Evolutionary conservation across 2,113 vertebrate species (phyloP).

Genomic region (Thermophis baileyi): DNA sequence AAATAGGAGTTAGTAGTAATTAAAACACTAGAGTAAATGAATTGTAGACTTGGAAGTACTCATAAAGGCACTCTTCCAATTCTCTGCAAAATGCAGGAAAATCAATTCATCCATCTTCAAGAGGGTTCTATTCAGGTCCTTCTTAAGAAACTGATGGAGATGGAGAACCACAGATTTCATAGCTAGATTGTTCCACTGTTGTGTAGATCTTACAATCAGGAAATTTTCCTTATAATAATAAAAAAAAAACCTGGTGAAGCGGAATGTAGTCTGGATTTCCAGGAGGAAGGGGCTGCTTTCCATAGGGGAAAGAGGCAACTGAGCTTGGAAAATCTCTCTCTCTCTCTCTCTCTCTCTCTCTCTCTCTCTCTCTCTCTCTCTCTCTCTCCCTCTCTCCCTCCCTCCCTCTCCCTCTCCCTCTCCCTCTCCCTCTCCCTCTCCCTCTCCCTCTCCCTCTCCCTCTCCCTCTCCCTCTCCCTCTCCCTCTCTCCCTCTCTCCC

Average conservation of each 20-base stretch:
- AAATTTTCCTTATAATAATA: neutral
- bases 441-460: no score
- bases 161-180: neutral
- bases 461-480: no score
- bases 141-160: neutral
- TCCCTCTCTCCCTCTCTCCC: no score
- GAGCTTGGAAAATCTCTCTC: neutral
- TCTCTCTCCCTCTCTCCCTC: no score
- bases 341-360: no score
- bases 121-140: neutral
- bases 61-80: neutral
- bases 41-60: neutral
- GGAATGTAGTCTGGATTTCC: neutral
- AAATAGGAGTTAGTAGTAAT: neutral
- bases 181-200: neutral
- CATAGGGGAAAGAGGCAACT: neutral
- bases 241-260: neutral
- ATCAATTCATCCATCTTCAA: neutral
- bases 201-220: neutral
- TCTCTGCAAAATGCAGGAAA: neutral
- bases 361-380: no score
- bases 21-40: neutral
- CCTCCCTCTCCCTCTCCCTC: no score
- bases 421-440: no score
- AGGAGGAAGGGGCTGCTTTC: neutral